Percentiles rank a stretch among this genome's conserved stretches.
These are phyloP conservation scores for Enteromius afrohamiltoni DNA, from an alignment of 2,797 vertebrate species.

Conservation along the genomic window DNA sequence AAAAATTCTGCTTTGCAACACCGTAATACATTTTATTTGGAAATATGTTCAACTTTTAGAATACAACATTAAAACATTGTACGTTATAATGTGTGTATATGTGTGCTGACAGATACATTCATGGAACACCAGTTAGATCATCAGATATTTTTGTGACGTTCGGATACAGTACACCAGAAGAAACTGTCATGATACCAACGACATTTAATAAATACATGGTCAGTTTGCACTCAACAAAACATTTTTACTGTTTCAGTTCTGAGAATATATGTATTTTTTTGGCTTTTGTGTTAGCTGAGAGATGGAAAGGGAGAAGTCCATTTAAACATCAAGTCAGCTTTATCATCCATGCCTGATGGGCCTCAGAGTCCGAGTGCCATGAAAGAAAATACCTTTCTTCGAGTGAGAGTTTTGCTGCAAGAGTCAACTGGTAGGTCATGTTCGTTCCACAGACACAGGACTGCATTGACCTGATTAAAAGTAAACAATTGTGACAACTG, in stretches of 20 bases:
- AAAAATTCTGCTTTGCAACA: not conserved
- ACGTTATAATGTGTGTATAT: not conserved
- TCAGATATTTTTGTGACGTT: slow-evolving; percentile 83
- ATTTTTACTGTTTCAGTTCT: not conserved
- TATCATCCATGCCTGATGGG: slow-evolving; percentile 68
- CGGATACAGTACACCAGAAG: slow-evolving; percentile 76
- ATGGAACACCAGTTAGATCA: slow-evolving; percentile 76
- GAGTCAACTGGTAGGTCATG: slow-evolving; percentile 79
- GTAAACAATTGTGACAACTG: not conserved
- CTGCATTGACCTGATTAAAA: not conserved
- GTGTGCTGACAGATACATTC: slow-evolving; percentile 80
- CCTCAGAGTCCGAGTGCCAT: slow-evolving; percentile 75
- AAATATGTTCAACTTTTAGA: not conserved
- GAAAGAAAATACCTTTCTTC: slow-evolving; percentile 77
- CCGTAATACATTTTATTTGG: not conserved
- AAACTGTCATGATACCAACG: slow-evolving; percentile 79
- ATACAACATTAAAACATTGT: not conserved
- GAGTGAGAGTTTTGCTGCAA: slow-evolving; percentile 80
- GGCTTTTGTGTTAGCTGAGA: slow-evolving; percentile 65
- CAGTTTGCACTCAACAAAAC: not conserved
- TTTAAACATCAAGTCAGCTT: slow-evolving; percentile 76
- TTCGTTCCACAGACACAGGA: not conserved
- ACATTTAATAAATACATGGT: slow-evolving; percentile 64
- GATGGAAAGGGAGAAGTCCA: slow-evolving; percentile 74
- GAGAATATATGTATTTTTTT: slow-evolving; percentile 17